These are phyloP conservation scores for Spatula versicolor DNA, from an alignment of 2,797 vertebrate genomes.

Conservation along the genomic window DNA sequence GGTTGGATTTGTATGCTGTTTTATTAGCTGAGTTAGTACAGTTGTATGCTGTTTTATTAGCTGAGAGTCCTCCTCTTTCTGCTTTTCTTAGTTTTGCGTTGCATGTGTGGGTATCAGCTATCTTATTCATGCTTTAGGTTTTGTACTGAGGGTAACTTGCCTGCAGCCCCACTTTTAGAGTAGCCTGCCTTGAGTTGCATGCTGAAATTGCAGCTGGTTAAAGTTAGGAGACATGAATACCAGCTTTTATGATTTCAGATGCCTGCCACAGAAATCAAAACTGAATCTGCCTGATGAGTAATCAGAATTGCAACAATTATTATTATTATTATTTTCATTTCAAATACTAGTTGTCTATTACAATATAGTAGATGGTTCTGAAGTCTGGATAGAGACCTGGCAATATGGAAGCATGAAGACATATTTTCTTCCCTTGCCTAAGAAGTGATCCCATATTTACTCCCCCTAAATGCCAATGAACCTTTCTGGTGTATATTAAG, in stretches of 20 bases:
- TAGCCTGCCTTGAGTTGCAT: not conserved
- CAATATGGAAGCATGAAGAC: not conserved
- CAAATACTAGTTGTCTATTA: not conserved
- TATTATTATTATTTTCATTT: not conserved
- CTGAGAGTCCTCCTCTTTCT: not conserved
- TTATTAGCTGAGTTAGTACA: not conserved
- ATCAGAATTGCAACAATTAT: not conserved
- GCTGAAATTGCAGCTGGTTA: not conserved
- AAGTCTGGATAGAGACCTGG: not conserved
- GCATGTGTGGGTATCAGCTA: not conserved
- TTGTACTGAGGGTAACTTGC: not conserved
- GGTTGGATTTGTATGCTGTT: not conserved
- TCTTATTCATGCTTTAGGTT: not conserved
- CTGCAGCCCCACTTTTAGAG: not conserved
- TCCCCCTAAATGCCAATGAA: not conserved
- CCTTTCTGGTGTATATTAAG: not conserved
- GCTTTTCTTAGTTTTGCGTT: not conserved
- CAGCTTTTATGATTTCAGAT: not conserved
- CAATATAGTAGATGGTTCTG: not conserved
- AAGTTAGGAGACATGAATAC: not conserved
- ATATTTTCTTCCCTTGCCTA: not conserved
- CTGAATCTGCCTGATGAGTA: not conserved
- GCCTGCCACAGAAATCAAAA: not conserved
- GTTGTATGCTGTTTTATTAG: not conserved
- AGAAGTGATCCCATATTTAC: not conserved